Conservation (phyloP, 1,140 invertebrate species). For the Leptestheria dahalacensis region DNA sequence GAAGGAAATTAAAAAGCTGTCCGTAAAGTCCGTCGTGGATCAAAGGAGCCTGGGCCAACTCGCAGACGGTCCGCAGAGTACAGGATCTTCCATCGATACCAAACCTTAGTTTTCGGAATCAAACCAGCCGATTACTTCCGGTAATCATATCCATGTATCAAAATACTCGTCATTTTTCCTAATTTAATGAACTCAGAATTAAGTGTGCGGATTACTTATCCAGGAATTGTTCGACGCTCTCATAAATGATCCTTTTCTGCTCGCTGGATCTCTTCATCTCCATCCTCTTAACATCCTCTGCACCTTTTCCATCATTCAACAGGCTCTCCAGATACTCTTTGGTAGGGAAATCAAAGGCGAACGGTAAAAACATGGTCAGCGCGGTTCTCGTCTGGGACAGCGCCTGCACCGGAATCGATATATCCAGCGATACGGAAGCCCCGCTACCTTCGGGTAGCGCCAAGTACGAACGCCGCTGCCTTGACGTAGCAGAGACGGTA, state of each 20-base stretch:
- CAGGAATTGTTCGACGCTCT: neutral
- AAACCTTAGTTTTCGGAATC: neutral
- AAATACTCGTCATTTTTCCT: no score
- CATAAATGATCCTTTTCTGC: neutral
- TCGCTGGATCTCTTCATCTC: neutral
- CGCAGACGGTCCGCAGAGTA: neutral
- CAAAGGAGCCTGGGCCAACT: neutral
- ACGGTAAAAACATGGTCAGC: neutral
- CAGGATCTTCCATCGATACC: neutral
- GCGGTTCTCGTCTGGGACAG: neutral
- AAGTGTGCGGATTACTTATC: no score
- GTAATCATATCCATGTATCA: no score
- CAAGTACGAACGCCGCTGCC: neutral
- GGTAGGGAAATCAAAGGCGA: neutral
- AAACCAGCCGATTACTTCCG: no score
- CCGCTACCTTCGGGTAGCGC: neutral
- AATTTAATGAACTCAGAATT: no score
- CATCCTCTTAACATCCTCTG: neutral
- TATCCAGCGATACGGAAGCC: neutral
- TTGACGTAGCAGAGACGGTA: neutral
- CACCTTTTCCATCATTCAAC: neutral
- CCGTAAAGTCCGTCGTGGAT: neutral
- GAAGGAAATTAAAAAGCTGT: neutral
- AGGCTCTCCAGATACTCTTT: neutral
- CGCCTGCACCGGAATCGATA: neutral